Evolutionary conservation across 1,140 invertebrate genomes (phyloP), one percentile per base, ranked within the genome.

Genomic region (Trichomalopsis sarcophagae): DNA sequence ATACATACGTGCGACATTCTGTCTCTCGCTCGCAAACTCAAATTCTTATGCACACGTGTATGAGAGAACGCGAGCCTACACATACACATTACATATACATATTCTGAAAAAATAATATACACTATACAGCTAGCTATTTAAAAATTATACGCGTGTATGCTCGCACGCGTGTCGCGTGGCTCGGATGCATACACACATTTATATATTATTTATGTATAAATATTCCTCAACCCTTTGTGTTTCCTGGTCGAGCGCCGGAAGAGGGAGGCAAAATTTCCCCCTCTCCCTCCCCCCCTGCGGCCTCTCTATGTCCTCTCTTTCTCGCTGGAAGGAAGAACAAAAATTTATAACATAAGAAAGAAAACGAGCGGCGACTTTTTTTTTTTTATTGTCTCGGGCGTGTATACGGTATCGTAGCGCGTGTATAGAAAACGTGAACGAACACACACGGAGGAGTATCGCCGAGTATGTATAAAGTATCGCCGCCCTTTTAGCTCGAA

Each of bases 101-200:
- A 84, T 47, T 84, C 47, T 82, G 82, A 87, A 87, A 87, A 86
- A 86, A 86, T 88, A 89, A 89, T 87, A 69, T 85, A 89, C 86
- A 87, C 84, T 90, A 88, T 88, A 91, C 86, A 86, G 77, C 82
- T 89, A 89, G 66, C 74, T 79, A 71, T 30, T 71, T 82, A 73
- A 47, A 75, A 86, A 79, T 84, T 78, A 86, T 80, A 84, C 71
- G 76, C 27, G 3, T 50, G 11, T 50, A 17, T 50, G 14, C 10
- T 55, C 50, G 17, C 17, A 62, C n/a, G n/a, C 6, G 1, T n/a
- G 17, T n/a, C 33, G 17, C 17, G 7, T n/a, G 5, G 17, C 9
- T 10, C 9, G 40, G 0, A 44, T 44, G 40, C 9, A 44, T 44
- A 10, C 9, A 44, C 40, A 44, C 40, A 10, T 27, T 27, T 27